Conservation (phyloP, 2,888 invertebrate species). For the Cylindroiulus punctatus region DNA sequence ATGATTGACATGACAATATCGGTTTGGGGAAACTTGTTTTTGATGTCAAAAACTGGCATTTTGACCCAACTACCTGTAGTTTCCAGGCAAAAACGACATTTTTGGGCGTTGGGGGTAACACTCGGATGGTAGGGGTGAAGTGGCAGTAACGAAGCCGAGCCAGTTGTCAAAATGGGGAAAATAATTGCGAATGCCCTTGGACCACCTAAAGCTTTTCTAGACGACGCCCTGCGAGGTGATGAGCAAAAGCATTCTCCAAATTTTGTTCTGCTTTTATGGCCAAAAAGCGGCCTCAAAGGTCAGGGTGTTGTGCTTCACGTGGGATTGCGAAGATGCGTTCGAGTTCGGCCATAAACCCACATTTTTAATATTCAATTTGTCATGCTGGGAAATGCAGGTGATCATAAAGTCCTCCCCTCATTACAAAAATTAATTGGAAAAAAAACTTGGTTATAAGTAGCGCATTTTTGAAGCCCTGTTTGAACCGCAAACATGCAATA, state of each 20-base stretch:
- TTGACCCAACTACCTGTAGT: background rate
- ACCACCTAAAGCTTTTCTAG: conserved; percentile 26
- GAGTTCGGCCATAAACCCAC: background rate
- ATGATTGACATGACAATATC: no score
- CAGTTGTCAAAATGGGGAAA: background rate
- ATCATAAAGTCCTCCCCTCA: no score
- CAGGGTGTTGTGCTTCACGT: background rate
- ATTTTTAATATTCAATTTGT: no score
- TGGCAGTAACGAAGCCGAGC: background rate
- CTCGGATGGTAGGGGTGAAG: background rate
- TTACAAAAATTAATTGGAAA: no score
- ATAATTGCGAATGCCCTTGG: conserved; percentile 35
- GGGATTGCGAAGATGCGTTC: background rate
- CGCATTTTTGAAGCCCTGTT: no score
- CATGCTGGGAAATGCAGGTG: no score
- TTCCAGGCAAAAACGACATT: background rate
- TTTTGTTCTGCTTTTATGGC: conserved; percentile 30
- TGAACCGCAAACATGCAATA: no score
- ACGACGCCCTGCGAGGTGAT: conserved; percentile 22
- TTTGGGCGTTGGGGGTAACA: background rate
- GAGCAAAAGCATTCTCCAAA: background rate
- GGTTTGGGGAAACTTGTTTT: background rate
- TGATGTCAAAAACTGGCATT: background rate
- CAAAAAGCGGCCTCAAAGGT: background rate
- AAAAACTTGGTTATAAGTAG: no score